These are phyloP conservation scores for Setipinna tenuifilis DNA, from an alignment of 2,797 vertebrate genomes.

Conservation along the genomic window DNA sequence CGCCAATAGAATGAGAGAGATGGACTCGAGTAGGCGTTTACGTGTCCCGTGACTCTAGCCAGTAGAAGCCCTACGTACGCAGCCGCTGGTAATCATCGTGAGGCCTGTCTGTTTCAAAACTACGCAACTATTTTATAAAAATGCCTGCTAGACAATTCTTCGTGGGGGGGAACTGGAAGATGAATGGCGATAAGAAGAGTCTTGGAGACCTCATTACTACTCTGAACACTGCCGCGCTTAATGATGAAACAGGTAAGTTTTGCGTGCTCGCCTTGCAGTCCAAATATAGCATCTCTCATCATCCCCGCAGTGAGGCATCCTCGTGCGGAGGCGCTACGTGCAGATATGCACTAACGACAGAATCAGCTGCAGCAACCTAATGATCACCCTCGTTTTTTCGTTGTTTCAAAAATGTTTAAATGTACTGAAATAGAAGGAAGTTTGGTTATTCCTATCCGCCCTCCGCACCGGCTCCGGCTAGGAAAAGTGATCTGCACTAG, in stretches of 20 bases:
- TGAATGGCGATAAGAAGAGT: slow-evolving; percentile 86
- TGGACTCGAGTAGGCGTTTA: not conserved
- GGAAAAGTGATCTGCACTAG: not conserved
- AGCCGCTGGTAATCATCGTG: not conserved
- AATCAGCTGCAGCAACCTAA: not conserved
- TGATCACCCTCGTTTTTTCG: not conserved
- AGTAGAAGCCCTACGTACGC: not conserved
- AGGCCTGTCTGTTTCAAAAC: slow-evolving; percentile 4
- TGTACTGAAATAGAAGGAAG: not conserved
- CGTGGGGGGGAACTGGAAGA: slow-evolving; percentile 93
- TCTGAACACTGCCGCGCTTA: slow-evolving; percentile 81
- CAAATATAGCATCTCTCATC: slow-evolving; percentile 15
- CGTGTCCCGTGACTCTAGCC: not conserved
- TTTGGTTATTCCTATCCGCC: not conserved
- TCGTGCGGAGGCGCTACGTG: not conserved
- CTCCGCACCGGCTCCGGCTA: not conserved
- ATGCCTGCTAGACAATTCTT: slow-evolving; percentile 89
- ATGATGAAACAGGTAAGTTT: slow-evolving; percentile 78
- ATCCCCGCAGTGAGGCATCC: not conserved
- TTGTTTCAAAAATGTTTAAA: not conserved
- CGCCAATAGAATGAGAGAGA: slow-evolving; percentile 3
- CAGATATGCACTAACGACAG: slow-evolving; percentile 6
- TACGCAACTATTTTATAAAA: slow-evolving; percentile 4
- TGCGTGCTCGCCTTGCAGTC: not conserved
- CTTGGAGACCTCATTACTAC: slow-evolving; percentile 80